phyloP scores from a whole-genome alignment of 2,797 vertebrate genomes.

The Galago senegalensis region DNA sequence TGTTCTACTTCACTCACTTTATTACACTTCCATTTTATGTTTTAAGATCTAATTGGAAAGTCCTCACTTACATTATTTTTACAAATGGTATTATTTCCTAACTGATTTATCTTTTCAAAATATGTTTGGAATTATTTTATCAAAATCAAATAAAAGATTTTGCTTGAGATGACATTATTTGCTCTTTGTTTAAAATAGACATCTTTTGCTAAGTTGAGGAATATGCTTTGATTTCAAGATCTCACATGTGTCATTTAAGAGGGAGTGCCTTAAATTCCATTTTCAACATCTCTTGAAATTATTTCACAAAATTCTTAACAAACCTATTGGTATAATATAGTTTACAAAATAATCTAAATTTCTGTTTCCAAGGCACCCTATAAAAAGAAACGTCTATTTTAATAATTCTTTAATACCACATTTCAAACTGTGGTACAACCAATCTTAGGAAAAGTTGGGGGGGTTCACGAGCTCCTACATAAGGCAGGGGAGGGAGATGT shows the following conservation, averaged over 20 bases:
- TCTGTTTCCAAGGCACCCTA: too few relatives aligned
- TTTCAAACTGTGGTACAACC: too few relatives aligned
- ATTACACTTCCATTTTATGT: not conserved
- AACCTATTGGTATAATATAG: too few relatives aligned
- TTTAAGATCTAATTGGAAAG: not conserved
- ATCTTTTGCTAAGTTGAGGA: not conserved
- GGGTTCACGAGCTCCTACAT: too few relatives aligned
- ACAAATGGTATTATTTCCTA: not conserved
- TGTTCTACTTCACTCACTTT: not conserved
- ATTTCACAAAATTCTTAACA: too few relatives aligned
- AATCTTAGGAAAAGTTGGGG: too few relatives aligned
- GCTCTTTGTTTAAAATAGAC: not conserved
- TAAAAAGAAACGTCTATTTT: too few relatives aligned
- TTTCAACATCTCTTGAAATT: too few relatives aligned
- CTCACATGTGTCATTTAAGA: too few relatives aligned
- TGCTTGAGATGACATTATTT: not conserved
- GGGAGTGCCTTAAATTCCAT: too few relatives aligned
- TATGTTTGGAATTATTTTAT: not conserved
- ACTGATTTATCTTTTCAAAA: not conserved
- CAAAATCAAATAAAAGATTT: not conserved
- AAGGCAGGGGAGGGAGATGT: not conserved
- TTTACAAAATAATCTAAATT: too few relatives aligned
- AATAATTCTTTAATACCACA: too few relatives aligned
- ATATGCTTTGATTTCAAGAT: not conserved
- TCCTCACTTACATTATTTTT: not conserved